Conservation (phyloP, 2,113 vertebrate species). For the Kobus ellipsiprymnus region DNA sequence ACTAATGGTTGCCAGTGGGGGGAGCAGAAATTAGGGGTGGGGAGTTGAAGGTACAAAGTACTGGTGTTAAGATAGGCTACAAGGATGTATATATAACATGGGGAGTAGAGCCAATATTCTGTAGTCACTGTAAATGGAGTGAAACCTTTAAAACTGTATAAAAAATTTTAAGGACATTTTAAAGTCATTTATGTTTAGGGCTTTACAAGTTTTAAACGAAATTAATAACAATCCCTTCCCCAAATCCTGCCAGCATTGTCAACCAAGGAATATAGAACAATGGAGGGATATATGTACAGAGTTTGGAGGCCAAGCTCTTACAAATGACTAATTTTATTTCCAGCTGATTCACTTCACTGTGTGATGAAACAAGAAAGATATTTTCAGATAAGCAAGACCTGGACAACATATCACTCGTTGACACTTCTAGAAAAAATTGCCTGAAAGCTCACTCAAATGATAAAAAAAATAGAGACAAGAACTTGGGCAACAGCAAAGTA, state of each 20-base stretch:
- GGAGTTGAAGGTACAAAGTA: too few species aligned
- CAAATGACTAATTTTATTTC: background rate
- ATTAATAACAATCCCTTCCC: background rate
- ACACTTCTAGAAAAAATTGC: background rate
- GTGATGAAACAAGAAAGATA: background rate
- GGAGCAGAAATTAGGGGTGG: rapidly evolving
- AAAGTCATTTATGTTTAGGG: background rate
- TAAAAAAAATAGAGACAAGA: background rate
- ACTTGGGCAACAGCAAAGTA: background rate
- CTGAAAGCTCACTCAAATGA: background rate
- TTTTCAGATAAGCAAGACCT: background rate
- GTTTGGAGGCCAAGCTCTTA: background rate
- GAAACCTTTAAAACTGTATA: background rate
- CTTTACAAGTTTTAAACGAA: background rate
- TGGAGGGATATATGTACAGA: background rate
- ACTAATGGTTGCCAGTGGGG: background rate
- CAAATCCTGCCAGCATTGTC: background rate
- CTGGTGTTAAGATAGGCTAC: background rate
- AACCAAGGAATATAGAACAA: background rate
- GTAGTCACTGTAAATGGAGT: background rate
- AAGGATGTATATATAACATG: background rate
- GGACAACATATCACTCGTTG: background rate
- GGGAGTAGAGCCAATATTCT: background rate
- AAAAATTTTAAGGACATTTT: background rate
- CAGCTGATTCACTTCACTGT: background rate